These are phyloP conservation scores for Apamea anceps DNA, from an alignment of 2,888 invertebrate species.

Conservation along the genomic window DNA sequence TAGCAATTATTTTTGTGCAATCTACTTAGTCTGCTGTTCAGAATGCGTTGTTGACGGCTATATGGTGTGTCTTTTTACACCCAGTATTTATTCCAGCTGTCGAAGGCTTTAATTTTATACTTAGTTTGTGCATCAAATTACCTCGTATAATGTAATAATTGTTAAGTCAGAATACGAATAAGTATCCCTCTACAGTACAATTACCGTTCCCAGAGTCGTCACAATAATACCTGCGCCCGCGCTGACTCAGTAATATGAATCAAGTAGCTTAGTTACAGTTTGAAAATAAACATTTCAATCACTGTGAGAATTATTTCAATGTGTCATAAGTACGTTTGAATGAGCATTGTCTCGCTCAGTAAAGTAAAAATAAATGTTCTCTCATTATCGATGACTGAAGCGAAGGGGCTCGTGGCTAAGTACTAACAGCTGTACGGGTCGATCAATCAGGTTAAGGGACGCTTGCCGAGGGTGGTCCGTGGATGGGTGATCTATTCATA, in stretches of 20 bases:
- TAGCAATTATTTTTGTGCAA: neutral
- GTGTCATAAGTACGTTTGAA: slow-evolving; percentile 35
- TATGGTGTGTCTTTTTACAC: neutral
- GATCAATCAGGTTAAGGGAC: neutral
- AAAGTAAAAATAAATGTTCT: slow-evolving; percentile 25
- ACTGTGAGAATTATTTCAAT: slow-evolving; percentile 22
- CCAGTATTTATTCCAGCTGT: slow-evolving; percentile 9
- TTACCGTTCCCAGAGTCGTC: slow-evolving; percentile 21
- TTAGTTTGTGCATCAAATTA: slow-evolving; percentile 14
- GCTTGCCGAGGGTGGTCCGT: neutral
- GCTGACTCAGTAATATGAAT: slow-evolving; percentile 37
- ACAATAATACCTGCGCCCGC: neutral
- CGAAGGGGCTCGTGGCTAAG: neutral
- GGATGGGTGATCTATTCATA: neutral
- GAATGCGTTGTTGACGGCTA: neutral
- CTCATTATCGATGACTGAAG: slow-evolving; percentile 7
- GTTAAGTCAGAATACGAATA: neutral
- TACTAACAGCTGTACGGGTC: neutral
- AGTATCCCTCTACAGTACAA: slow-evolving; percentile 12
- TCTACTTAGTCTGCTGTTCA: neutral
- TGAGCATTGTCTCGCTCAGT: slow-evolving; percentile 7
- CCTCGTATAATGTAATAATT: slow-evolving; percentile 10
- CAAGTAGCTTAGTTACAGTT: slow-evolving; percentile 20
- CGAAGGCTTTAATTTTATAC: slow-evolving; percentile 4
- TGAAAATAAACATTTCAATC: slow-evolving; percentile 35